These are phyloP conservation scores for Plebejus argus DNA, from an alignment of 2,888 invertebrate genomes.

Conservation along the genomic window DNA sequence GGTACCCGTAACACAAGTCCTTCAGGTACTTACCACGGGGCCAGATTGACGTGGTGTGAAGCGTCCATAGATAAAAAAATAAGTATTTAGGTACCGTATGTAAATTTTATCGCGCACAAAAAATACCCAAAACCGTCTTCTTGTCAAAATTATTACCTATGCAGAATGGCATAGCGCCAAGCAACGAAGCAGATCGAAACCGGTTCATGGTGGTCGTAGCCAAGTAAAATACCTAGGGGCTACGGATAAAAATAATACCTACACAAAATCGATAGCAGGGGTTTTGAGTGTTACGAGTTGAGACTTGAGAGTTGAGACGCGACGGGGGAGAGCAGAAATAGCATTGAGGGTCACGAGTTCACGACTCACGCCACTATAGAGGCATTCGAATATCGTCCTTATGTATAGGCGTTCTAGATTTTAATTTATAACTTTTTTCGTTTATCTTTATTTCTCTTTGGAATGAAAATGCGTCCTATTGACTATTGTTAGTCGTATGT, in stretches of 20 bases:
- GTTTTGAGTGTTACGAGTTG: not conserved
- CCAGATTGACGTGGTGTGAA: too few species aligned
- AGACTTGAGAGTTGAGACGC: not conserved
- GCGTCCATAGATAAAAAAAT: too few species aligned
- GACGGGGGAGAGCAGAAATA: constrained; percentile 11
- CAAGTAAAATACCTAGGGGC: not conserved
- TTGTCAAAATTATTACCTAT: not conserved
- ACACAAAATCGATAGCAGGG: constrained; percentile 21
- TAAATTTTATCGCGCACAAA: too few species aligned
- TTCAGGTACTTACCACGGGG: too few species aligned
- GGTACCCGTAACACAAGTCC: too few species aligned
- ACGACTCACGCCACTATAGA: not conserved
- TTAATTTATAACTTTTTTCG: not conserved
- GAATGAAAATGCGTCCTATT: not conserved
- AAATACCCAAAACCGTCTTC: not conserved
- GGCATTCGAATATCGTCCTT: not conserved
- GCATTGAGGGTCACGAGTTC: not conserved
- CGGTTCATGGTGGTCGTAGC: not conserved
- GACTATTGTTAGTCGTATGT: not conserved
- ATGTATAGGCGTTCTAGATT: not conserved
- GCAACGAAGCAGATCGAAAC: not conserved
- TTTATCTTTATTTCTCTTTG: not conserved
- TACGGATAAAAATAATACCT: too few species aligned
- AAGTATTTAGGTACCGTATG: too few species aligned
- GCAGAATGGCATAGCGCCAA: not conserved